A percentile compares a stretch with the other conserved stretches of the same genome.
These are phyloP conservation scores for Phorcus lineatus DNA, from an alignment of 2,888 invertebrate species.

Conservation along the genomic window DNA sequence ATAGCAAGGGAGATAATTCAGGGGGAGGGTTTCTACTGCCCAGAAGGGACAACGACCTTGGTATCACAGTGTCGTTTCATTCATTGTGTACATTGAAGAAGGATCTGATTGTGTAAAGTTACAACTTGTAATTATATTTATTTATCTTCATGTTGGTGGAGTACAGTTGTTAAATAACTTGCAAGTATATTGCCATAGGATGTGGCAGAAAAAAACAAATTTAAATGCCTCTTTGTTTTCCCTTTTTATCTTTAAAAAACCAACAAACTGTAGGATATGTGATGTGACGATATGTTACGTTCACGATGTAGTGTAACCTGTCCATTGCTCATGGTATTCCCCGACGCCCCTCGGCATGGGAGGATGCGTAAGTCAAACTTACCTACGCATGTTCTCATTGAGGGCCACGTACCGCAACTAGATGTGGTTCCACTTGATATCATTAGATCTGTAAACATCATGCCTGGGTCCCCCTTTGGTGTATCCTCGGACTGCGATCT, in stretches of 20 bases:
- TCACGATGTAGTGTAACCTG: constrained; percentile 17
- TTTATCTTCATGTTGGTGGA: constrained; percentile 24
- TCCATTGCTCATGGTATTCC: constrained; percentile 2
- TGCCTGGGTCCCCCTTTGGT: background rate
- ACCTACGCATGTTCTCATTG: background rate
- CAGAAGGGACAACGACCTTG: background rate
- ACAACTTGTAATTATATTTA: constrained; percentile 19
- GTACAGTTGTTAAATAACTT: constrained; percentile 24
- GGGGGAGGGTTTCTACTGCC: background rate
- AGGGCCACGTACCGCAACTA: background rate
- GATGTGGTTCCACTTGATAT: constrained; percentile 6
- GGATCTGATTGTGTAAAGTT: constrained; percentile 18
- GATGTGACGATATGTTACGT: constrained; percentile 16
- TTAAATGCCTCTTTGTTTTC: constrained; percentile 6
- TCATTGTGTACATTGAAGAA: constrained; percentile 13
- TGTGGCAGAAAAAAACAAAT: constrained; percentile 5
- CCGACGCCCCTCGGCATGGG: background rate
- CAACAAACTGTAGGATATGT: constrained; percentile 9
- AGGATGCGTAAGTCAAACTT: constrained; percentile 2
- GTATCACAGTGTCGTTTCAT: background rate
- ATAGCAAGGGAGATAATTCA: background rate
- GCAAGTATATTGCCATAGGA: constrained; percentile 13
- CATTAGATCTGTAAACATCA: constrained; percentile 6
- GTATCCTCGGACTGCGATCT: too few species aligned
- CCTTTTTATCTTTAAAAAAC: background rate